These are phyloP conservation scores for Oreochromis niloticus DNA, from an alignment of 2,113 vertebrate species.

Conservation along the genomic window DNA sequence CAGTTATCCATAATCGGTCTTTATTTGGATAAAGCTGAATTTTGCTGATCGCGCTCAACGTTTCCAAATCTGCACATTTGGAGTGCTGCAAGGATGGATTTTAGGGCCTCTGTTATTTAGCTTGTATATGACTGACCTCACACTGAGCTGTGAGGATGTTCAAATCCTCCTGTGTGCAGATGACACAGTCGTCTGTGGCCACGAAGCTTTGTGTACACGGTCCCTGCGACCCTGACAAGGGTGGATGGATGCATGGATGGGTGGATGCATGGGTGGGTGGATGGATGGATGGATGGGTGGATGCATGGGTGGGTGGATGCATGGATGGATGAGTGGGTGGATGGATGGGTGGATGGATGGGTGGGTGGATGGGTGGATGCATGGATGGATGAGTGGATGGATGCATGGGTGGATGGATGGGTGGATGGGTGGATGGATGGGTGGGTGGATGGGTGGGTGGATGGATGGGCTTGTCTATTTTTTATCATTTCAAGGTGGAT, in stretches of 20 bases:
- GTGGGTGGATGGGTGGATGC: accelerated
- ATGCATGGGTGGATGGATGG: accelerated
- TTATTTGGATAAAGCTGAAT: neutral
- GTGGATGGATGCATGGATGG: accelerated
- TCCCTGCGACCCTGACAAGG: accelerated
- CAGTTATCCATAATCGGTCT: neutral
- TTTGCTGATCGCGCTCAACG: neutral
- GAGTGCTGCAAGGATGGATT: neutral
- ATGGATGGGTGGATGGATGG: accelerated
- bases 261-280: accelerated
- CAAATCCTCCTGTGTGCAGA: neutral
- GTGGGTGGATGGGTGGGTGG: accelerated
- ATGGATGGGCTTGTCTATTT: neutral
- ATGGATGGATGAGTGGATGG: accelerated
- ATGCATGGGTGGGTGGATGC: accelerated
- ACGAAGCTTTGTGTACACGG: neutral
- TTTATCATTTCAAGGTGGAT: neutral
- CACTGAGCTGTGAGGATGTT: neutral
- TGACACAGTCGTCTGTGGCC: neutral
- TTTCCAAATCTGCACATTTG: neutral
- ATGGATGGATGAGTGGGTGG: accelerated
- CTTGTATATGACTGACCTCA: neutral
- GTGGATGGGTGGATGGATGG: accelerated
- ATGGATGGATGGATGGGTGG: accelerated
- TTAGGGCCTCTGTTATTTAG: neutral